These are phyloP conservation scores for Lamellibrachia columna DNA, from an alignment of 2,888 invertebrate genomes.

Conservation along the genomic window DNA sequence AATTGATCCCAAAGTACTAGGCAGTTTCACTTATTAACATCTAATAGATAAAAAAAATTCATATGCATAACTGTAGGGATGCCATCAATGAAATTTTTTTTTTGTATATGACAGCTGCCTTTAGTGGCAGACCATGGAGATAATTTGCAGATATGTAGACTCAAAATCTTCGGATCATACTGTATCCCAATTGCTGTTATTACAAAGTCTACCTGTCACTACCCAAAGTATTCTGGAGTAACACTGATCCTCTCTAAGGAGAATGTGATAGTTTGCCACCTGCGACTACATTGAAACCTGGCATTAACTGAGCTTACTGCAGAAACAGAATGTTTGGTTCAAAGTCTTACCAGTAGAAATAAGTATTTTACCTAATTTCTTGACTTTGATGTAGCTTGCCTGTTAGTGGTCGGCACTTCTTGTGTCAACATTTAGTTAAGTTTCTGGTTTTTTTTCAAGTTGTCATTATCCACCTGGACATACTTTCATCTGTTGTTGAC, in stretches of 20 bases:
- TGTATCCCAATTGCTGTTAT: neutral
- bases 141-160: neutral
- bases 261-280: conserved; percentile 6
- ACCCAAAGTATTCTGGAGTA: neutral
- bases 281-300: conserved; percentile 11
- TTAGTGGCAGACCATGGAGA: neutral
- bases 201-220: neutral
- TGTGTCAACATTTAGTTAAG: neutral
- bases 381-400: neutral
- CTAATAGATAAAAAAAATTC: neutral
- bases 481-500: neutral
- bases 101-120: neutral
- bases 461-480: neutral
- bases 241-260: neutral
- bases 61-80: neutral
- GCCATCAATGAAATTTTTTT: neutral
- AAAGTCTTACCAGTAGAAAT: neutral
- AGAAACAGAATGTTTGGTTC: neutral
- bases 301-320: neutral
- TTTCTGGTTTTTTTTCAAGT: neutral
- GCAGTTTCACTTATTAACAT: neutral
- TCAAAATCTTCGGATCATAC: neutral
- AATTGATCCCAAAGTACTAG: neutral
- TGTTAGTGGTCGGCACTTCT: neutral
- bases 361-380: neutral